phyloP scores from a whole-genome alignment of 2,888 invertebrate genomes.

The Tethea ocularis region DNA sequence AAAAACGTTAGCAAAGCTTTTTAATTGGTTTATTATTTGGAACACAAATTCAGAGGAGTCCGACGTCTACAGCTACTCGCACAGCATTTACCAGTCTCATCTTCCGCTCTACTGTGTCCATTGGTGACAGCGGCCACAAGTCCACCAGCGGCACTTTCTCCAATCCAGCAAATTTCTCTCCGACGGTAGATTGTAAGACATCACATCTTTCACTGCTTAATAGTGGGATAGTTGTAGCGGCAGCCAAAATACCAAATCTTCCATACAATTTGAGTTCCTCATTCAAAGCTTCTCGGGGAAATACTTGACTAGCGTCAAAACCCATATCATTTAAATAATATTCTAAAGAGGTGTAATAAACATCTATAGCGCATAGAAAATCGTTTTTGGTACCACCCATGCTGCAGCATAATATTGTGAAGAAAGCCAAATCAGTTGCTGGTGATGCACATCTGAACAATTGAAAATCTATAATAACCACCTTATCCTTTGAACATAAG shows the following conservation, averaged over 20 bases:
- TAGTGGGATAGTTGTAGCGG: slow-evolving; percentile 49
- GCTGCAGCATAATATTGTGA: slow-evolving; percentile 43
- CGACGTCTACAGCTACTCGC: slow-evolving; percentile 50
- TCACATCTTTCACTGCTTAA: slow-evolving; percentile 49
- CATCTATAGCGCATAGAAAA: slow-evolving; percentile 43
- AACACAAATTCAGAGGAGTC: slow-evolving; percentile 41
- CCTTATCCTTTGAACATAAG: slow-evolving; percentile 41
- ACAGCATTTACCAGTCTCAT: slow-evolving; percentile 48
- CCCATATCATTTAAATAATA: slow-evolving; percentile 56
- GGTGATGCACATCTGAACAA: slow-evolving; percentile 50
- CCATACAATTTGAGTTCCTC: slow-evolving; percentile 53
- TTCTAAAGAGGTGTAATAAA: slow-evolving; percentile 45
- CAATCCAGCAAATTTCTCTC: slow-evolving; percentile 30
- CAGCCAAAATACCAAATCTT: slow-evolving; percentile 47
- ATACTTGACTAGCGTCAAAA: slow-evolving; percentile 38
- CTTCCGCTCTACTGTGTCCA: slow-evolving; percentile 44
- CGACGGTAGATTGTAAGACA: slow-evolving; percentile 31
- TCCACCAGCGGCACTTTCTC: slow-evolving; percentile 52
- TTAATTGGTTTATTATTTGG: slow-evolving; percentile 11
- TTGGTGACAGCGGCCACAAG: slow-evolving; percentile 51
- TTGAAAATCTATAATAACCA: slow-evolving; percentile 58
- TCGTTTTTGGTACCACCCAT: slow-evolving; percentile 38
- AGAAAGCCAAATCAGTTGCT: slow-evolving; percentile 49
- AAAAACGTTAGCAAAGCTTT: slow-evolving; percentile 5
- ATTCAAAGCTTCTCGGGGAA: slow-evolving; percentile 42